Conservation (phyloP, 2,113 vertebrate species). For the Peucedramus taeniatus region DNA sequence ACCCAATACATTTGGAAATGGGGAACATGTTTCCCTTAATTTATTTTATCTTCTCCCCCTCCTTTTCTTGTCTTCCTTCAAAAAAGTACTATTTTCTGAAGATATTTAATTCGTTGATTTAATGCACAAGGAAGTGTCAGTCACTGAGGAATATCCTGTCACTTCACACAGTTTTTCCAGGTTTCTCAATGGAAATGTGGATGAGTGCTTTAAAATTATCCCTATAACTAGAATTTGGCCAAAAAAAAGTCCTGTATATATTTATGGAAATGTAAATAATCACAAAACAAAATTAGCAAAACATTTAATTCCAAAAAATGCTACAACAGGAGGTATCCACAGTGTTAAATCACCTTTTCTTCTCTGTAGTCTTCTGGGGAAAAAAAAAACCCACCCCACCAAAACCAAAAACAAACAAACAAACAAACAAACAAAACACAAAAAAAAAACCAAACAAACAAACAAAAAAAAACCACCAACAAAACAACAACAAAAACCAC, state of each 20-base stretch:
- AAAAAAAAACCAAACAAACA: too few species aligned
- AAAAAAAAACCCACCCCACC: not conserved
- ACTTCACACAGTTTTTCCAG: not conserved
- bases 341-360: not conserved
- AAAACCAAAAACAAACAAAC: not conserved
- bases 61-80: not conserved
- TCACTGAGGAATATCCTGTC: not conserved
- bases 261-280: not conserved
- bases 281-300: not conserved
- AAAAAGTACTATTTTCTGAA: not conserved
- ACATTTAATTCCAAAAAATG: not conserved
- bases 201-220: not conserved
- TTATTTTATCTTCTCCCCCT: not conserved
- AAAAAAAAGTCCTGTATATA: not conserved
- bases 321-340: not conserved
- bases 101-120: not conserved
- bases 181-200: not conserved
- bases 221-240: not conserved
- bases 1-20: not conserved
- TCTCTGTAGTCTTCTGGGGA: not conserved
- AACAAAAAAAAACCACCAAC: fast-evolving
- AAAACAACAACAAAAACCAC: fast-evolving
- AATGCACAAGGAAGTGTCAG: not conserved
- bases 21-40: not conserved
- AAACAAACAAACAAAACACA: not conserved